Evolutionary conservation across 2,113 vertebrate genomes (phyloP), one percentile per base, ranked within the genome.

Genomic region (Cephalopholis sonnerati): DNA sequence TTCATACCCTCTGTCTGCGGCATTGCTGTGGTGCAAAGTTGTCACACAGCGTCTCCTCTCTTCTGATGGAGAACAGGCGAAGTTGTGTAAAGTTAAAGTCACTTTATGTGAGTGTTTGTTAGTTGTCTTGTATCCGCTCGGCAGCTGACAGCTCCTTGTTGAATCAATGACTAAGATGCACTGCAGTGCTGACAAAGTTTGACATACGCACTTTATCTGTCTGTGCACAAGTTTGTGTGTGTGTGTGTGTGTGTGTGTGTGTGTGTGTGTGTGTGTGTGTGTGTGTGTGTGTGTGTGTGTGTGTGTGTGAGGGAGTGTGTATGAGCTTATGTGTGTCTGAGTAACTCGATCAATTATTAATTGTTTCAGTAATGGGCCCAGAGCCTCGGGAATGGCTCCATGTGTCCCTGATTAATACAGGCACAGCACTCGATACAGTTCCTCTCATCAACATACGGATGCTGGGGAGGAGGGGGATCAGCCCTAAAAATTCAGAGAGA

Each of bases 271-370:
- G 39, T 46, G 12, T 68, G 55, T 50, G 58, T 55, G 74, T 24
- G 69, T 36, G 36, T 36, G 36, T 36, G 36, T 36, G 3, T 66
- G 63, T 80, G 39, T 54, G 58, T 48, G 13, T 74, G 48, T 51
- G 61, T 48, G 76, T 29, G 64, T 48, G 4, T 66, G 36, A 32
- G 12, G 64, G 55, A 41, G 58, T 55, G 74, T 24, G 63, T 46
- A 3, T 58, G 25, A 5, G 57, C 27, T 10, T 10, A 25, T 89
- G 69, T 81, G 68, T 75, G 54, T 77, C 24, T 74, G 77, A 61
- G 81, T 75, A 82, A 84, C 78, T 69, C 61, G 59, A 91, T 93
- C 87, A 90, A 92, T 92, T 93, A 92, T 92, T 87, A 89, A 90
- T 83, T 77, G 84, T 86, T 83, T 84, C 82, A 78, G 83, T 91